phyloP scores from a whole-genome alignment of 2,888 invertebrate genomes.

The Nebria salina region DNA sequence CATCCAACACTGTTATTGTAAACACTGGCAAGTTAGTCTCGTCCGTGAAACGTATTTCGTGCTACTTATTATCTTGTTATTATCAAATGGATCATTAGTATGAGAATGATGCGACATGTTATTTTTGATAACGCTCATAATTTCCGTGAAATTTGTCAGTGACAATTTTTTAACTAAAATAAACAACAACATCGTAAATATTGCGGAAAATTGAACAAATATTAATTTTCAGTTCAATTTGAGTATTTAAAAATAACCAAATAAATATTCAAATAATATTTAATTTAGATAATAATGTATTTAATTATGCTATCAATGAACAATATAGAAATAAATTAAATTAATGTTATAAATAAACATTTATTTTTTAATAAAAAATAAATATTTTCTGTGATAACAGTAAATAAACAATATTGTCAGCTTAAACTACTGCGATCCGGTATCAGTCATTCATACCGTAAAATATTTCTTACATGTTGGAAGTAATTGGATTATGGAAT shows the following conservation, averaged over 20 bases:
- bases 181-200: not conserved
- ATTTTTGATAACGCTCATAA: conserved; percentile 22
- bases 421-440: not conserved
- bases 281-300: too few species aligned
- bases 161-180: not conserved
- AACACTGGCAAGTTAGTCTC: not conserved
- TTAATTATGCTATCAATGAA: too few species aligned
- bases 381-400: not conserved
- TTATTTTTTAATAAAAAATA: not conserved
- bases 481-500: not conserved
- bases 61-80: conserved; percentile 21
- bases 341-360: too few species aligned
- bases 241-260: too few species aligned
- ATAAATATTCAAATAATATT: too few species aligned
- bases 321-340: too few species aligned
- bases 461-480: not conserved
- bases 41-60: not conserved
- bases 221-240: too few species aligned
- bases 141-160: not conserved
- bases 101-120: conserved; percentile 23
- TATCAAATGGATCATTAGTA: conserved; percentile 14
- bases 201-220: too few species aligned
- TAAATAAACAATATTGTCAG: not conserved
- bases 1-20: not conserved
- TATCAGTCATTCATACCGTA: not conserved